Evolutionary conservation across 2,888 invertebrate genomes (phyloP).

Genomic region (Panopea generosa): DNA sequence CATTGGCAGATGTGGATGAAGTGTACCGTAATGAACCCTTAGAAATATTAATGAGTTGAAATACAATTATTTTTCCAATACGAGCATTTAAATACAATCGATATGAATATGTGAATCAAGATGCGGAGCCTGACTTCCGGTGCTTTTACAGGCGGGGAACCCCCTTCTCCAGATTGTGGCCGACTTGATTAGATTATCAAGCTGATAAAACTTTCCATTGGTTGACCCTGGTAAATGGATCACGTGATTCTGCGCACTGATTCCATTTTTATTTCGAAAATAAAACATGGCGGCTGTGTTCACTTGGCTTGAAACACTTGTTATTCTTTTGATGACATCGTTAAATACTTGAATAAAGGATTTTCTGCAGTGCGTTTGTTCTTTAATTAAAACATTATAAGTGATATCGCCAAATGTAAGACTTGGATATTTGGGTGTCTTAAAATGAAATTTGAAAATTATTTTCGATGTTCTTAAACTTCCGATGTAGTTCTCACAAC

Average conservation of each 20-base stretch:
- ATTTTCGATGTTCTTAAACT: slow-evolving; percentile 33
- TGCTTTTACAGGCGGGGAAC: slow-evolving; percentile 66
- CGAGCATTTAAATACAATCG: slow-evolving; percentile 7
- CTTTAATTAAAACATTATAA: slow-evolving; percentile 65
- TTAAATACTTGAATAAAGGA: slow-evolving; percentile 43
- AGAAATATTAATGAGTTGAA: too few species aligned
- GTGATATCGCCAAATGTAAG: slow-evolving; percentile 78
- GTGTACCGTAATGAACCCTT: too few species aligned
- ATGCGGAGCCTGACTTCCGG: slow-evolving; percentile 48
- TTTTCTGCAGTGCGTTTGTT: slow-evolving; percentile 43
- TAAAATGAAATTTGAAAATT: slow-evolving; percentile 69
- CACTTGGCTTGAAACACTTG: background rate
- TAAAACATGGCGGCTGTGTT: slow-evolving; percentile 2
- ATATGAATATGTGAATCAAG: slow-evolving; percentile 1
- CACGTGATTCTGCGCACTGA: slow-evolving; percentile 6
- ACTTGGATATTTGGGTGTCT: slow-evolving; percentile 51
- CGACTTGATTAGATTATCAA: slow-evolving; percentile 58
- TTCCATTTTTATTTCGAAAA: slow-evolving; percentile 11
- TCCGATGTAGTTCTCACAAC: slow-evolving; percentile 42
- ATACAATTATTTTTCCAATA: too few species aligned
- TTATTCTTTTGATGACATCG: slow-evolving; percentile 18
- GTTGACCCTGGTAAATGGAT: slow-evolving; percentile 12
- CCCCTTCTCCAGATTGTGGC: slow-evolving; percentile 73
- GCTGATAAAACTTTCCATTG: slow-evolving; percentile 1
- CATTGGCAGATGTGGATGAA: too few species aligned